Base-by-base conservation (phyloP, 2,113 vertebrate species). In the Brachyistius frenatus region DNA sequence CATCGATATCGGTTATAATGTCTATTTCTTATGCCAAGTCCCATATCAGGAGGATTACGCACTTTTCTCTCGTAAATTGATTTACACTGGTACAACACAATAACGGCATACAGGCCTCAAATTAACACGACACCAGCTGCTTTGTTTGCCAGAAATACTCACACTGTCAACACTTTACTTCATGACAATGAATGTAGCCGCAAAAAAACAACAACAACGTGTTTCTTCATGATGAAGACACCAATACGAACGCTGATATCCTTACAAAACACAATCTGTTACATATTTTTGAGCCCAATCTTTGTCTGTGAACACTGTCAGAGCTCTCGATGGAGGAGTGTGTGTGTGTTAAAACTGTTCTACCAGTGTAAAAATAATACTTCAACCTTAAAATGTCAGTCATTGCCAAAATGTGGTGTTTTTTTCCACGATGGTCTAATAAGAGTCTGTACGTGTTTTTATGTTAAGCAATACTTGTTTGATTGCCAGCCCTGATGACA, bases 391-490 rank as follows among this genome's bases (percentile, higher is more conserved):
- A 83, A 66, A 60, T 70, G 54, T 86, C 41, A 62, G 36, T 61
- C 49, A 66, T 91, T 92, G 91, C 91, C 88, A 93, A 93, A 87
- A 80, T 47, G 52, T 49, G 49, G 31, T 78, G 55, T 81, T 7
- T 86, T 86, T 84, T 73, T 11, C 81, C 70, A 60, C 1, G 23
- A 35, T 54, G 41, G 81, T 72, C 8, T 58, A 7, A 2, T 49
- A 31, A 56, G 33, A 50, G 10, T 80, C n/a, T 58, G 33, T 57
- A 58, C 13, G 31, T 84, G 61, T 83, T 66, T 23, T 63, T 73
- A 57, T 33, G 3, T 75, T 50, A n/a, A 86, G 66, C 71, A 81
- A 79, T 74, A 77, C 33, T 77, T 73, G 15, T 65, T 80, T 63
- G 69, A 67, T 68, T 52, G 65, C 72, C 74, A 64, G 52, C 69